Base-by-base conservation (phyloP, 2,113 vertebrate species). In the Ptilorrhoa leucosticta region DNA sequence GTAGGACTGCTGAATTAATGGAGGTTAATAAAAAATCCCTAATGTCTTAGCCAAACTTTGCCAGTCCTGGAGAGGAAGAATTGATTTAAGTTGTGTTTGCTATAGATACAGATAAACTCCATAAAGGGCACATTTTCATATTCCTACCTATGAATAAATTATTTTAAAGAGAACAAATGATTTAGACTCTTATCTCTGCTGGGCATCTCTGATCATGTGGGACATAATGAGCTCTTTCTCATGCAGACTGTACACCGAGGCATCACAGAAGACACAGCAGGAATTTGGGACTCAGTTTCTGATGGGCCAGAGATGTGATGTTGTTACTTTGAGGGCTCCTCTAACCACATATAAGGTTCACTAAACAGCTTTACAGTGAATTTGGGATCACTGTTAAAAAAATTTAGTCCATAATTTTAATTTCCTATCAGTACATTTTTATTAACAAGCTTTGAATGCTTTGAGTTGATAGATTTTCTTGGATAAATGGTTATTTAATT, bases 81-180 rank as follows among this genome's bases (percentile, higher is more conserved):
- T 91, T 97, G 93, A 94, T 96, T 93, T 95, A 92, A 96, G 37
- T 87, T 87, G 58, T 90, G 68, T 90, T 97, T 96, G 93, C 53
- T 94, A 92, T 85, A 93, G 93, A 94, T 96, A 96, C 94, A 97
- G 89, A 95, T 96, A 97, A 90, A 95, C 81, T 96, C 96, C 83
- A 88, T 69, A 96, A 97, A 97, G 82, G 81, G 64, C 47, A 96
- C 18, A 93, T 92, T 97, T 97, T 96, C 96, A 95, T 96, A 95
- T 95, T 95, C 77, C 75, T 93, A 83, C 80, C 94, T 94, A 84
- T 94, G 83, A 96, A 97, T 94, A 96, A 93, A 84, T 96, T 97
- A 95, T 96, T 97, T 89, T 96, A 94, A 96, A 94, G 80, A 89
- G 82, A 97, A 94, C 78, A 96, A 85, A 82, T 93, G 88, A 87